Base-by-base conservation (phyloP, 2,888 invertebrate species). In the Pteria penguin region DNA sequence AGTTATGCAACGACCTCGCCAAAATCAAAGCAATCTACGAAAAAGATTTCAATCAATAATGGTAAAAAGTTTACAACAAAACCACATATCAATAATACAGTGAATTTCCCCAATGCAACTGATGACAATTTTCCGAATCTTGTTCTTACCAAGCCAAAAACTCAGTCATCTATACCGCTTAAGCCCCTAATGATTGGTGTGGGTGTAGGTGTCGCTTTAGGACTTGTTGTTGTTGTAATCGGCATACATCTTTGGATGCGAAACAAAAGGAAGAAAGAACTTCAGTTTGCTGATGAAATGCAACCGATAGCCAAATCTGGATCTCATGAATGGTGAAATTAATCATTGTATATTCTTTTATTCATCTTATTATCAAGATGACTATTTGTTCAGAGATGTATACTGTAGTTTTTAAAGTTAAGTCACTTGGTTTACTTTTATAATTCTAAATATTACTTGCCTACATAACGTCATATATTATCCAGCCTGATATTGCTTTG, bases 161-260 rank as follows among this genome's bases (percentile, higher is more conserved):
- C 29, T 31, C 27, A 60, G n/a, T 70, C 54, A 33, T 76, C 82
- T 32, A 77, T 78, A 18, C 82, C 83, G 3, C 32, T 83, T 32
- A 81, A 81, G 58, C 83, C 84, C 5, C 58, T 84, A 14, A 78
- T 84, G 82, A 84, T 84, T 63, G 83, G 84, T 8, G 74, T 84
- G 0, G 82, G 83, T 1, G 84, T 83, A 4, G 84, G 84, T 0
- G 76, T 84, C 36, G 73, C 83, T 14, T 75, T 78, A 2, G 84
- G 84, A 52, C 68, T 84, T 1, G 78, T 83, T 1, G 78, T 84
- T 4, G 81, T 84, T 33, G 72, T 82, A 1, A 78, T 81, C 1
- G 78, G 80, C 26, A 76, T 76, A 11, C 83, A 73, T 63, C 72
- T 81, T 14, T 84, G 82, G 58, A 72, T 82, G 22, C 66, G 66